Evolutionary conservation across 2,797 vertebrate species (phyloP), one percentile per base, ranked within the genome.

Genomic region (Pseudomugil tenellus): DNA sequence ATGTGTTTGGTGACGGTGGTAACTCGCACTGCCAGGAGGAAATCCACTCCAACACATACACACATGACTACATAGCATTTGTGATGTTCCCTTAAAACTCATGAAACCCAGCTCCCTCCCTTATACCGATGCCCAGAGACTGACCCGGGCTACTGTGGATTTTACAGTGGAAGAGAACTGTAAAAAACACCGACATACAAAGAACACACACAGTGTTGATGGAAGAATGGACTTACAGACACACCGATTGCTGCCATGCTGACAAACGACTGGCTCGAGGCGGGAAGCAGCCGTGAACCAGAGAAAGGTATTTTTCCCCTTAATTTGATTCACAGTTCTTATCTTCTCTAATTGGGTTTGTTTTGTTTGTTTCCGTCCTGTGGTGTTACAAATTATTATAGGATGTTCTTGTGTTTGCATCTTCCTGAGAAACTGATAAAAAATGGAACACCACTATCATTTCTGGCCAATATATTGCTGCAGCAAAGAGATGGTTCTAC

Each of bases 11-110:
- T 80, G 86, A 87, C 59, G 87, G 74, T 63, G 84, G 75, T 60
- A 73, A 83, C 79, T 82, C 80, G 82, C 77, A 85, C 88, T 91
- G 93, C 92, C 92, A 91, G 88, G 91, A 90, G 76, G 85, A 76
- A 86, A 75, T 72, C 77, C 69, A 66, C 78, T 69, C 80, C 56
- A 67, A 71, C 71, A 66, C 75, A 75, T 74, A 54, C 59, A 73
- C 52, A 58, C 67, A 60, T 72, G 77, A 86, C 74, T 72, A 35
- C 49, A 72, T 74, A 76, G 76, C 82, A 74, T 76, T 65, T 88
- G 74, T 49, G 67, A 84, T 6, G 21, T 58, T 55, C 58, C 73
- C 72, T 70, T 59, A 69, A 72, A 73, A 55, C 57, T 70, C 63
- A 25, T 32, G 41, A 68, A 74, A 23, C 51, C 71, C 26, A 28